Percentiles rank a stretch among this genome's conserved stretches.
These are phyloP conservation scores for Pachypsylla venusta DNA, from an alignment of 1,140 invertebrate species.

Conservation along the genomic window DNA sequence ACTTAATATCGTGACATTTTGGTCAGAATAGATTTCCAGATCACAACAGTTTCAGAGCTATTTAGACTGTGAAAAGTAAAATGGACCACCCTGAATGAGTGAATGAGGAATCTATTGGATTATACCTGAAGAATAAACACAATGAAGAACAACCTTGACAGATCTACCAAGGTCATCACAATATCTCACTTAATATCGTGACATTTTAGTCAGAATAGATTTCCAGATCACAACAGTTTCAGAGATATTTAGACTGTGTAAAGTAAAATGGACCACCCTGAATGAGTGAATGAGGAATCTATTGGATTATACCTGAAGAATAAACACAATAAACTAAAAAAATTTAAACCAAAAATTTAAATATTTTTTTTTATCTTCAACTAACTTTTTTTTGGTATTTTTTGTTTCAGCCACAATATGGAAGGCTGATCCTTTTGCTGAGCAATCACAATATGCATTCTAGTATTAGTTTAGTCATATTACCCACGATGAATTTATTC, in stretches of 20 bases:
- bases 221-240: not conserved
- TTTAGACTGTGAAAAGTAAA: no score
- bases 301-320: not conserved
- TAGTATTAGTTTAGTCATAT: no score
- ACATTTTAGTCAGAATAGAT: no score
- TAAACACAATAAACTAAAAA: not conserved
- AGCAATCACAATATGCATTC: not conserved
- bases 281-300: not conserved
- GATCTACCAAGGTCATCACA: no score
- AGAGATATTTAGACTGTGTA: not conserved
- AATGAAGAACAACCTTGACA: no score
- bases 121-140: no score
- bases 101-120: no score
- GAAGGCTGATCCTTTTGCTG: not conserved
- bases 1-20: no score
- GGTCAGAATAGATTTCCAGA: no score
- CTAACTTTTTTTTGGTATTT: not conserved
- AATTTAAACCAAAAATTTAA: not conserved
- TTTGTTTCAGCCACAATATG: slow-evolving; percentile 7
- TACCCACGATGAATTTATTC: not conserved
- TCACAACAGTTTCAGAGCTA: no score
- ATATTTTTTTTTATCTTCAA: not conserved
- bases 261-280: not conserved
- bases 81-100: no score
- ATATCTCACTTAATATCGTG: no score